Evolutionary conservation across 2,888 invertebrate species (phyloP).

Genomic region (Mesorhabditis sp.): DNA sequence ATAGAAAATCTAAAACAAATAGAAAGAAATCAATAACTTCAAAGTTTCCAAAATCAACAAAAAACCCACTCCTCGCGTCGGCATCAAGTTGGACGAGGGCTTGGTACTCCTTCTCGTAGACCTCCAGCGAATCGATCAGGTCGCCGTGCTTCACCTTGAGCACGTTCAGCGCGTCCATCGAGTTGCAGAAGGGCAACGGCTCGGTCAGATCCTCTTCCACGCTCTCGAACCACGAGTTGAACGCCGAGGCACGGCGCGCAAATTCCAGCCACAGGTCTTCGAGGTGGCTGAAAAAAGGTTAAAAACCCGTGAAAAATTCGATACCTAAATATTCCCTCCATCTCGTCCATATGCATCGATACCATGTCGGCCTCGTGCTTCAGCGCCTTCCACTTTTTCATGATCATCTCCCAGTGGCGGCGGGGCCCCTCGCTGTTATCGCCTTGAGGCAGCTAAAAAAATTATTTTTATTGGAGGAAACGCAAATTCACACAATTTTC

Average conservation of each 20-base stretch:
- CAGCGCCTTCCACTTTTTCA: slow-evolving; percentile 1
- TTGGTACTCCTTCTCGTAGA: neutral
- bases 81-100: neutral
- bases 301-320: no score
- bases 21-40: neutral
- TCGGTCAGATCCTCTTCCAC: neutral
- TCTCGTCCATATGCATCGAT: neutral
- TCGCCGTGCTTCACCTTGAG: neutral
- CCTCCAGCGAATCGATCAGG: neutral
- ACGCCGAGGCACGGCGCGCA: neutral
- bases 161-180: neutral
- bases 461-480: no score
- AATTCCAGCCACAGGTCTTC: neutral
- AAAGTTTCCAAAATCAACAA: slow-evolving; percentile 1
- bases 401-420: neutral
- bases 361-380: neutral
- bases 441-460: neutral
- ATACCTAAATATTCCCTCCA: neutral
- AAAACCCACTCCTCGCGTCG: neutral
- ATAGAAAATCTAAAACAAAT: no score
- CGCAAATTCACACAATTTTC: neutral
- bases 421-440: neutral
- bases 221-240: slow-evolving; percentile 1
- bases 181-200: neutral
- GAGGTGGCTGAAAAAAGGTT: neutral